Evolutionary conservation across 2,797 vertebrate genomes (phyloP).

Genomic region (Zenarchopterus dispar): DNA sequence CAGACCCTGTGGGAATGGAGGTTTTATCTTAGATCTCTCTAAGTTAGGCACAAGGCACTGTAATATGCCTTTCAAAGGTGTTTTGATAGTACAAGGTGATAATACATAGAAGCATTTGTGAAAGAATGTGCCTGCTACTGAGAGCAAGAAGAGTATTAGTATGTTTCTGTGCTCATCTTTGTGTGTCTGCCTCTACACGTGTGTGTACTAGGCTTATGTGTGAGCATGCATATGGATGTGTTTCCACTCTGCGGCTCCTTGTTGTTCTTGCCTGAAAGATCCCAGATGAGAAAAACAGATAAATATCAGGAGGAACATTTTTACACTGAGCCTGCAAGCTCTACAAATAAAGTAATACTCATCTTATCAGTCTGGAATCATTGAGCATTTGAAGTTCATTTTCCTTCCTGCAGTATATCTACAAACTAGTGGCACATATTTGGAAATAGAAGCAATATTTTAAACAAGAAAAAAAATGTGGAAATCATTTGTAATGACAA

Average conservation of each 20-base stretch:
- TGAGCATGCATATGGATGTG: conserved; percentile 67
- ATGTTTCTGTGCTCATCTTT: conserved; percentile 35
- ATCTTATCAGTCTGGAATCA: not conserved
- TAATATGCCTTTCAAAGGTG: conserved; percentile 55
- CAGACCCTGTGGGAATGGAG: conserved; percentile 21
- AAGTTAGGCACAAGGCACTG: conserved; percentile 39
- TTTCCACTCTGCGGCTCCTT: conserved; percentile 62
- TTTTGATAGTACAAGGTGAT: conserved; percentile 63
- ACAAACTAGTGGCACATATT: conserved; percentile 10
- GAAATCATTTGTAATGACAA: too few relatives aligned
- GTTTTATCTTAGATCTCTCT: conserved; percentile 49
- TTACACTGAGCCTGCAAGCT: conserved; percentile 54
- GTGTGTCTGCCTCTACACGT: conserved; percentile 41
- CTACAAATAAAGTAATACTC: conserved; percentile 53
- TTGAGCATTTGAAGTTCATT: conserved; percentile 48
- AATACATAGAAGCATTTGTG: conserved; percentile 51
- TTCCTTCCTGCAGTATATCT: conserved; percentile 14
- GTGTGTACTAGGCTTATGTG: conserved; percentile 44
- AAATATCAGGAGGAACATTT: conserved; percentile 57
- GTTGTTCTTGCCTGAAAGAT: conserved; percentile 64
- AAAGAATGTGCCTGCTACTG: conserved; percentile 48
- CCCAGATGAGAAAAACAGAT: conserved; percentile 70
- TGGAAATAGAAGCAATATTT: not conserved
- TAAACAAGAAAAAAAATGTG: too few relatives aligned
- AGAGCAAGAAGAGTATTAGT: conserved; percentile 25